Evolutionary conservation across 2,888 invertebrate genomes (phyloP).

Genomic region (Eudasyphora cyanicolor): DNA sequence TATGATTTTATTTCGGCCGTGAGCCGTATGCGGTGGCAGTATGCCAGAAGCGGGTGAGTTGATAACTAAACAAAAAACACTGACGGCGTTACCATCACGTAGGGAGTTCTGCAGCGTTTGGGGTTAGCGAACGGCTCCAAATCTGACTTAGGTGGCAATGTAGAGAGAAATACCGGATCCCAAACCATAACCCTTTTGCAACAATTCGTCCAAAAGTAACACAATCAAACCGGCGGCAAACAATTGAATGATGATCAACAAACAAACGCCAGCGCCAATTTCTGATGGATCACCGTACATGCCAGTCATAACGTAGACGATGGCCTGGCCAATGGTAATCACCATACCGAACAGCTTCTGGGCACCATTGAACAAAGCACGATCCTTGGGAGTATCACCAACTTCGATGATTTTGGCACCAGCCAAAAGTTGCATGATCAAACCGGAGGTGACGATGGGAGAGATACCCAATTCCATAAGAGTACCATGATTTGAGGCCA

Average conservation of each 20-base stretch:
- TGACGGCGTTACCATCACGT: too few species aligned
- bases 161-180: conserved; percentile 99
- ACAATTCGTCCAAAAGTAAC: conserved; percentile 95
- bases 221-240: conserved; percentile 99
- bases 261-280: conserved; percentile 98
- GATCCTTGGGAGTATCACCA: conserved; percentile 99
- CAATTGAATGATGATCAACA: conserved; percentile 98
- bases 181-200: conserved; percentile 98
- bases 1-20: too few species aligned
- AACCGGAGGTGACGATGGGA: conserved; percentile 99
- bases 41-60: too few species aligned
- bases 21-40: too few species aligned
- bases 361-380: conserved; percentile 99
- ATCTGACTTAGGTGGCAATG: conserved; percentile 99
- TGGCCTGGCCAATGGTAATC: conserved; percentile 99
- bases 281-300: conserved; percentile 99
- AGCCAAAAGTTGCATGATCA: conserved; percentile 99
- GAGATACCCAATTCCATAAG: conserved; percentile 99
- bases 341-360: conserved; percentile 99
- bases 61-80: too few species aligned
- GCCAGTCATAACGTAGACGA: conserved; percentile 99
- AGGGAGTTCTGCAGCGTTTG: too few species aligned
- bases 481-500: conserved; percentile 99
- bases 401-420: conserved; percentile 99
- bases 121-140: too few species aligned